Evolutionary conservation across 2,888 invertebrate genomes (phyloP), one percentile per base, ranked within the genome.

Genomic region (Sipha maydis): DNA sequence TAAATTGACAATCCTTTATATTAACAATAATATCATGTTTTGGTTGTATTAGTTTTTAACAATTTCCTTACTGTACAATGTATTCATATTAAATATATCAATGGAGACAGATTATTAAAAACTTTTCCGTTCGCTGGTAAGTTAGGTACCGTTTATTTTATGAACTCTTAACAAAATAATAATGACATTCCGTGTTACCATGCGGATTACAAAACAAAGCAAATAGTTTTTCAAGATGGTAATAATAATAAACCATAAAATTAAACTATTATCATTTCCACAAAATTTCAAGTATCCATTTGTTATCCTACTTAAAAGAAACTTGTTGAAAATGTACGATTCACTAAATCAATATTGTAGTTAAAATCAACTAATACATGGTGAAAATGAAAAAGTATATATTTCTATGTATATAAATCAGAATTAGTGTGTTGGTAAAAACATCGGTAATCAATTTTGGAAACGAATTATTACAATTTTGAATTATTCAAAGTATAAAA

Each of bases 81-180:
- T 38, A 38, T 17, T 38, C 14, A 25, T 11, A 82, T 82, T 69
- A 69, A 67, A 41, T 82, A 82, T 56, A 73, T 83, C 73, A 54
- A 56, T 83, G 11, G 19, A 56, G 34, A n/a, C 31, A 34, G 73
- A n/a, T 73, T 73, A 83, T 56, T 83, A 83, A 83, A 77, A 75
- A 75, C 34, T 83, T 83, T 8, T 54, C 31, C 31, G 54, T 73
- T 56, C 38, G 34, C 38, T 21, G 14, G 28, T 54, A 19, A 56
- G n/a, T 73, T 67, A 69, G 28, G 69, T 14, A 76, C 41, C 67
- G 31, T 67, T 85, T 85, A 38, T 85, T 85, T 41, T 28, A 67
- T 31, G 25, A 76, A 85, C 84, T 77, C 84, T 85, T 77, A 67
- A 85, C 76, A 76, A 41, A 76, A 84, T 76, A 67, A 84, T 85